These are phyloP conservation scores for Cladopsammia gracilis DNA, from an alignment of 64 coral and sea anemone species.

Conservation along the genomic window DNA sequence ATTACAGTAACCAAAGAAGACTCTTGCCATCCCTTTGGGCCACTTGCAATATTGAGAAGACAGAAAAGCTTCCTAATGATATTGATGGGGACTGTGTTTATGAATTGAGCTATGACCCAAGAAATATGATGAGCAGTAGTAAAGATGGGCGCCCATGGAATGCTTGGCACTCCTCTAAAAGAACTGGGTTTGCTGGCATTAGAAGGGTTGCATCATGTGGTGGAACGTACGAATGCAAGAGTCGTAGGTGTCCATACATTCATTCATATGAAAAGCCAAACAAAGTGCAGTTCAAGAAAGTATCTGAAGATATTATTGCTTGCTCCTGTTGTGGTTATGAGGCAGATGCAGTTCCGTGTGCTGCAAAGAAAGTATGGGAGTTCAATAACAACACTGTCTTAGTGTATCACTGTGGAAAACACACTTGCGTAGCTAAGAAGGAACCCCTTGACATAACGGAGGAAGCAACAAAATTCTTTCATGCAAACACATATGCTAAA, in stretches of 20 bases:
- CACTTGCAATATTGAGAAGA: background rate
- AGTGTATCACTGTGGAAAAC: conserved; percentile 61
- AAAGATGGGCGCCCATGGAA: conserved; percentile 71
- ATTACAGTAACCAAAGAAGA: background rate
- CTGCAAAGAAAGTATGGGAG: conserved; percentile 64
- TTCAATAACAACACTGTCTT: conserved; percentile 37
- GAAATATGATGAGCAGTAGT: conserved; percentile 27
- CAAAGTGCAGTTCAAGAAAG: conserved; percentile 57
- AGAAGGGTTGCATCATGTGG: conserved; percentile 38
- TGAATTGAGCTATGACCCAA: conserved; percentile 50
- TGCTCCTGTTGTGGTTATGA: conserved; percentile 68
- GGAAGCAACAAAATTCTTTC: conserved; percentile 42
- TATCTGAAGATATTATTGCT: background rate
- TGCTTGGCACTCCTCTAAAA: conserved; percentile 28
- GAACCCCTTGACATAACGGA: background rate
- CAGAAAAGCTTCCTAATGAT: conserved; percentile 40
- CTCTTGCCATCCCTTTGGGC: conserved; percentile 18
- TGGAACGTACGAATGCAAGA: conserved; percentile 53
- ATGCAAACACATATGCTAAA: conserved; percentile 55
- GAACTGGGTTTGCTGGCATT: conserved; percentile 28
- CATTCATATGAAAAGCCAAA: conserved; percentile 46
- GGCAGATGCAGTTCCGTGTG: conserved; percentile 15
- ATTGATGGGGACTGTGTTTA: conserved; percentile 45
- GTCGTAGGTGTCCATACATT: conserved; percentile 34
- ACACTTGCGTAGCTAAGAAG: conserved; percentile 32